Evolutionary conservation across 2,113 vertebrate genomes (phyloP).

Genomic region (Limanda limanda): DNA sequence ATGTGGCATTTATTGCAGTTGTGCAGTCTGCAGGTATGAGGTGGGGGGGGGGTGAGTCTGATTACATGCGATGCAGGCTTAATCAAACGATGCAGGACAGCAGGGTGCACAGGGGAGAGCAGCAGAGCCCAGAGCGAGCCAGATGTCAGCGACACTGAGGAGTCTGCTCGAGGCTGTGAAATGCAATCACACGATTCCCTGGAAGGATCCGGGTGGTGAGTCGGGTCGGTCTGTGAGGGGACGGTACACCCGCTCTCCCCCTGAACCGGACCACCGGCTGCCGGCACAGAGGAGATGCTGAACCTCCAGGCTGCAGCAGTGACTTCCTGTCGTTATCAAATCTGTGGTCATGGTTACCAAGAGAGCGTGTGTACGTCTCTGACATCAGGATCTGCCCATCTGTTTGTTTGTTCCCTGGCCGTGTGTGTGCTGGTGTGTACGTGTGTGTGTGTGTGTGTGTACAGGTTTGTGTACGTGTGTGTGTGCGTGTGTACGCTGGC

Average conservation of each 20-base stretch:
- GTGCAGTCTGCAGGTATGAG: background rate
- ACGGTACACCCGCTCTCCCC: conserved; percentile 16
- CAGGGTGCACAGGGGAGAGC: conserved; percentile 48
- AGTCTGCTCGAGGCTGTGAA: conserved; percentile 53
- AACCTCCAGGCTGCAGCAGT: conserved; percentile 16
- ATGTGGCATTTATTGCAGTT: background rate
- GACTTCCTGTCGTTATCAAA: conserved; percentile 23
- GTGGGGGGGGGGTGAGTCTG: conserved; percentile 13
- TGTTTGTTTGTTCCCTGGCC: conserved; percentile 47
- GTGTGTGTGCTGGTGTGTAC: conserved; percentile 46
- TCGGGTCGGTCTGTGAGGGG: conserved; percentile 30
- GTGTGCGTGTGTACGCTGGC: conserved; percentile 44
- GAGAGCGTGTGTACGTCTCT: conserved; percentile 7
- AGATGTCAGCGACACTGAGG: conserved; percentile 62
- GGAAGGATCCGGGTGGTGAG: conserved; percentile 48
- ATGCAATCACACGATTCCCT: conserved; percentile 65
- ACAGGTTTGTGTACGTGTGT: too few relatives aligned
- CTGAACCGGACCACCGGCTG: conserved; percentile 49
- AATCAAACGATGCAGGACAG: conserved; percentile 67
- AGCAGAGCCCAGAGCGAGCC: conserved; percentile 66
- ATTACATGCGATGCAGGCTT: conserved; percentile 51
- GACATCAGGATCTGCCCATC: conserved; percentile 48
- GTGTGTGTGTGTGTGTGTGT: conserved; percentile 49
- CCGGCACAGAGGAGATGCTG: conserved; percentile 23
- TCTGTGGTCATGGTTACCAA: conserved; percentile 7